Percentiles rank a stretch among this genome's conserved stretches.
These are phyloP conservation scores for Drosophila leontia DNA, from an alignment of 1,140 invertebrate genomes.

Conservation along the genomic window DNA sequence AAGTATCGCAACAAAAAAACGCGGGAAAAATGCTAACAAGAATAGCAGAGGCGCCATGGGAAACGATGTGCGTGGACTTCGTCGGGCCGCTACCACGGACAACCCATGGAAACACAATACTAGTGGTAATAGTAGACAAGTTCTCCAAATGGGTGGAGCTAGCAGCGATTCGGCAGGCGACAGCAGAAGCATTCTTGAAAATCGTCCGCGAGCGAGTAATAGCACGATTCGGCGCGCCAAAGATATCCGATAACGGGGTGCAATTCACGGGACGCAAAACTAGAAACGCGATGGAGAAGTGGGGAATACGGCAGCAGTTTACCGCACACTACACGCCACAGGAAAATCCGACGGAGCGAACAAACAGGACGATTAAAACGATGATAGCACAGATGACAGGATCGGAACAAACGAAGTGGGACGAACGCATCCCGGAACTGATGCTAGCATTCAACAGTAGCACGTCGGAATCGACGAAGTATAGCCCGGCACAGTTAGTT, in stretches of 20 bases:
- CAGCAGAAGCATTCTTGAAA: too few species aligned
- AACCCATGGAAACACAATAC: too few species aligned
- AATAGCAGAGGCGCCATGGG: too few species aligned
- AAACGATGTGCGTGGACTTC: background rate
- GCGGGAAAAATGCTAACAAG: too few species aligned
- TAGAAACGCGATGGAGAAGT: background rate
- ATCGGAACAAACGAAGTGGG: background rate
- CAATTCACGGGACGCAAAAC: constrained; percentile 1
- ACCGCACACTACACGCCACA: background rate
- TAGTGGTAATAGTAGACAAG: too few species aligned
- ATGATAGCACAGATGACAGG: background rate
- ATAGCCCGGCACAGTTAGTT: too few species aligned
- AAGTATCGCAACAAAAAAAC: too few species aligned
- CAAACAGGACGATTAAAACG: background rate
- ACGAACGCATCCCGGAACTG: background rate
- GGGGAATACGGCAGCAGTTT: background rate
- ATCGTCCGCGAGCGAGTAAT: too few species aligned
- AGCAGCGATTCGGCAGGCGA: too few species aligned
- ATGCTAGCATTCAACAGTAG: background rate
- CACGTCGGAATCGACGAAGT: too few species aligned
- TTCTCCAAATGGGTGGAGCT: too few species aligned
- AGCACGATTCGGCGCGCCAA: background rate
- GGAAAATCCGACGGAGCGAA: background rate
- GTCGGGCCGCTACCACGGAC: background rate
- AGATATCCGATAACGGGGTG: background rate